Percentiles rank a stretch among this genome's conserved stretches.
Conservation (phyloP, 2,888 invertebrate genomes). For the Apotomis turbidana region DNA sequence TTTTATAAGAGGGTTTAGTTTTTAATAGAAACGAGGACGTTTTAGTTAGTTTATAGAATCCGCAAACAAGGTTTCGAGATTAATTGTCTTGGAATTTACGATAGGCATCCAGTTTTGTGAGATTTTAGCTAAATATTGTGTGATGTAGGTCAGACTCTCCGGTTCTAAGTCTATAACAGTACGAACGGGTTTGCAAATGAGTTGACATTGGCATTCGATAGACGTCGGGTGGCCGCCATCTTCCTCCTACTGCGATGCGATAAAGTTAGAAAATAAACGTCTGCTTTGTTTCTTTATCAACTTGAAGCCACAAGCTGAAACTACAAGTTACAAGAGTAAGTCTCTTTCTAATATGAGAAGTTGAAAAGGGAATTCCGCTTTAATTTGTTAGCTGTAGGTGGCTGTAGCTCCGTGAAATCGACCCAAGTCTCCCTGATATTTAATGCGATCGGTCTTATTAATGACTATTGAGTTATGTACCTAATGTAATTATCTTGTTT, state of each 20-base stretch:
- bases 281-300: slow-evolving; percentile 19
- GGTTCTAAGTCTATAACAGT: slow-evolving; percentile 64
- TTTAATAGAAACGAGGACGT: background rate
- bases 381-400: too few relatives aligned
- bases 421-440: background rate
- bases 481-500: slow-evolving; percentile 1
- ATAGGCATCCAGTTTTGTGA: slow-evolving; percentile 14
- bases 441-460: background rate
- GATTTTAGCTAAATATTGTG: slow-evolving; percentile 22
- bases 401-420: too few relatives aligned
- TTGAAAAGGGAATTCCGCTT: too few relatives aligned
- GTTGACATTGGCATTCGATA: slow-evolving; percentile 76
- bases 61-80: slow-evolving; percentile 6
- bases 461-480: background rate
- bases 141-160: slow-evolving; percentile 65
- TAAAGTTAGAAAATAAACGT: slow-evolving; percentile 8
- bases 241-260: slow-evolving; percentile 4
- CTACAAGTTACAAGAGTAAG: too few relatives aligned
- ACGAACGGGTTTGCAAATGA: slow-evolving; percentile 75
- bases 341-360: too few relatives aligned
- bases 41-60: background rate
- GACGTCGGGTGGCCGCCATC: slow-evolving; percentile 40
- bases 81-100: slow-evolving; percentile 17
- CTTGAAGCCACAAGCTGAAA: background rate
- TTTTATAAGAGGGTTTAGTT: too few relatives aligned